A percentile compares a stretch with the other conserved stretches of the same genome.
These are phyloP conservation scores for Platichthys stellatus DNA, from an alignment of 2,113 vertebrate species.

Conservation along the genomic window DNA sequence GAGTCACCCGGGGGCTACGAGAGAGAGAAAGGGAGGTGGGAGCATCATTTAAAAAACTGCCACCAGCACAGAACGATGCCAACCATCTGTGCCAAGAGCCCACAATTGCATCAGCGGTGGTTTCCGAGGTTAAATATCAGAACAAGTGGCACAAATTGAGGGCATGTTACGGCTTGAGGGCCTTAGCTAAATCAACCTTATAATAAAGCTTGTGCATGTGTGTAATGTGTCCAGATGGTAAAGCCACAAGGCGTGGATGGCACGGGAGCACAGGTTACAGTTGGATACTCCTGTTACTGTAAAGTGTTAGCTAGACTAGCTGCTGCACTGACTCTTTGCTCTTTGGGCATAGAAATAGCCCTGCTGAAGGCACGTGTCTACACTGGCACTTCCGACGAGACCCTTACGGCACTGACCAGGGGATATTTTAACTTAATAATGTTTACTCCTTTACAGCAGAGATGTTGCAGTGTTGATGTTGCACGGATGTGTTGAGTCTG, in stretches of 20 bases:
- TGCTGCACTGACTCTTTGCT: neutral
- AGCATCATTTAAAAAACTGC: constrained; percentile 44
- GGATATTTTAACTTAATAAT: too few species aligned
- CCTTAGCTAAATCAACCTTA: constrained; percentile 2
- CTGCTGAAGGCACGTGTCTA: constrained; percentile 7
- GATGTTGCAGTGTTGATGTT: too few species aligned
- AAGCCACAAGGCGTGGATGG: constrained; percentile 31
- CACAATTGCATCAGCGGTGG: constrained; percentile 1
- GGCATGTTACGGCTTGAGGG: constrained; percentile 38
- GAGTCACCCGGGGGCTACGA: constrained; percentile 41
- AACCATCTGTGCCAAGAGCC: constrained; percentile 48
- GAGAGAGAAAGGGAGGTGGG: constrained; percentile 23
- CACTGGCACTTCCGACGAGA: constrained; percentile 10
- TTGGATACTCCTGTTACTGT: constrained; percentile 29
- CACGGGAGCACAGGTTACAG: constrained; percentile 28
- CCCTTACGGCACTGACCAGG: neutral
- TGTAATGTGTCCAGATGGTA: constrained; percentile 53
- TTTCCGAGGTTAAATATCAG: constrained; percentile 52
- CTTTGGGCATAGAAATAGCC: neutral
- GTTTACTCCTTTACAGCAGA: too few species aligned
- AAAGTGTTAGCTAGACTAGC: neutral
- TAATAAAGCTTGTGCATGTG: constrained; percentile 26
- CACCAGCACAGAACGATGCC: constrained; percentile 40
- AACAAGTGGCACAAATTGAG: constrained; percentile 43
- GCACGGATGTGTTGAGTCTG: too few species aligned